phyloP scores from a whole-genome alignment of 1,140 invertebrate genomes.

The Danaus melanippus region DNA sequence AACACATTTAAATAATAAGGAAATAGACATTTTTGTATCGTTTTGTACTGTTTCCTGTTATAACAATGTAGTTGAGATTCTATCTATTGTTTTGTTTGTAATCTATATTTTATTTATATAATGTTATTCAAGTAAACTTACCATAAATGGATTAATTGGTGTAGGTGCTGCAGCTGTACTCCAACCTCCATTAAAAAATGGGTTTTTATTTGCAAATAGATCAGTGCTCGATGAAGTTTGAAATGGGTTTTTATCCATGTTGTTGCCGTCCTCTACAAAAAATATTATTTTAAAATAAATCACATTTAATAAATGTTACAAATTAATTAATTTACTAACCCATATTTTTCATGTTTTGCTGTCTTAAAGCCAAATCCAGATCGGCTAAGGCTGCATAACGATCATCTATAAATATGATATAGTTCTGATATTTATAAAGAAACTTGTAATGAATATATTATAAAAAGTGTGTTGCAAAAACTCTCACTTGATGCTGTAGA shows the following conservation, averaged over 20 bases:
- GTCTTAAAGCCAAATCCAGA: conserved; percentile 62
- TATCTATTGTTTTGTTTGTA: neutral
- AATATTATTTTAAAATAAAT: neutral
- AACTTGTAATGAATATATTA: conserved; percentile 12
- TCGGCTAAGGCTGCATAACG: conserved; percentile 69
- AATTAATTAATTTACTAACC: conserved; percentile 30
- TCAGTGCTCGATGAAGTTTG: conserved; percentile 56
- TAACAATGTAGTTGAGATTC: too few relatives aligned
- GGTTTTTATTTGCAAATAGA: conserved; percentile 56
- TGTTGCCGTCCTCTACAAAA: conserved; percentile 47
- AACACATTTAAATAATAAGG: conserved; percentile 7
- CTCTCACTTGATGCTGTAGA: conserved; percentile 45
- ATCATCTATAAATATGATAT: conserved; percentile 48
- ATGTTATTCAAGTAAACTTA: conserved; percentile 23
- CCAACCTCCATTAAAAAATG: conserved; percentile 61
- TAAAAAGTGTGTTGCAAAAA: conserved; percentile 9
- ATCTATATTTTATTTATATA: conserved; percentile 7
- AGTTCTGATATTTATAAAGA: neutral
- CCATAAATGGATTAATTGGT: conserved; percentile 60
- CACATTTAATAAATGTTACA: neutral
- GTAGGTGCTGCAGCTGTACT: conserved; percentile 34
- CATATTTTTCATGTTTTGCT: conserved; percentile 64
- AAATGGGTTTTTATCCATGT: conserved; percentile 58
- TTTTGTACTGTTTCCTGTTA: conserved; percentile 12
- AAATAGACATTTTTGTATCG: conserved; percentile 14